These are phyloP conservation scores for Acromyrmex echinatior DNA, from an alignment of 1,140 invertebrate species.

Conservation along the genomic window DNA sequence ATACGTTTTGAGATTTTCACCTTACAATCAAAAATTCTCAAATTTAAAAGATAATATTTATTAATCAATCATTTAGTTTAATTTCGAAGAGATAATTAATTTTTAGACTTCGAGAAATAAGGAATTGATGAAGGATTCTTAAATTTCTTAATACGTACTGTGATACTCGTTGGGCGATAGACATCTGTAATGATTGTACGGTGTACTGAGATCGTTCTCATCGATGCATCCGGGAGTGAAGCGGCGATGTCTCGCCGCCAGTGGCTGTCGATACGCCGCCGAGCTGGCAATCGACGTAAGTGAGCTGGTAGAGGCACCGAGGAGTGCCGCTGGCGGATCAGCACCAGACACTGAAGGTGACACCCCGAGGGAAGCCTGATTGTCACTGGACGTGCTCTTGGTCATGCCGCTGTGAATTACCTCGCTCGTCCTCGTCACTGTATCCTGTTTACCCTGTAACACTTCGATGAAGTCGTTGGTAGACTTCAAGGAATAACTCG, in stretches of 20 bases:
- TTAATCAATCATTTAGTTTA: not conserved
- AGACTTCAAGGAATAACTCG: constrained; percentile 75
- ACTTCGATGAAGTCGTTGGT: constrained; percentile 14
- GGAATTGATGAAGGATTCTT: not conserved
- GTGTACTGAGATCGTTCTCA: constrained; percentile 90
- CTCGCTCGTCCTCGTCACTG: constrained; percentile 56
- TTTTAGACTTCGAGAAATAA: not conserved
- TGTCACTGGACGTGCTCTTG: constrained; percentile 74
- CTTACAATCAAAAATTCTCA: not conserved
- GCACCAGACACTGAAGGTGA: constrained; percentile 83
- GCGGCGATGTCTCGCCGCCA: constrained; percentile 76
- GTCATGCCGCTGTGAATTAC: constrained; percentile 75
- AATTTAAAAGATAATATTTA: not conserved
- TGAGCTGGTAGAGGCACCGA: constrained; percentile 87
- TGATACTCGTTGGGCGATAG: constrained; percentile 90
- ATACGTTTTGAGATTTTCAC: not conserved
- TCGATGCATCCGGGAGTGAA: constrained; percentile 84
- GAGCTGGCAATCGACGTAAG: constrained; percentile 80
- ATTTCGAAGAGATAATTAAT: not conserved
- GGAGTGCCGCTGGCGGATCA: constrained; percentile 87
- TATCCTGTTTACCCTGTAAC: constrained; percentile 10
- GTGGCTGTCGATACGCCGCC: constrained; percentile 76
- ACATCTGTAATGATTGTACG: constrained; percentile 91
- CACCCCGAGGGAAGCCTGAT: constrained; percentile 82
- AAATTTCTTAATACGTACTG: constrained; percentile 66